Base-by-base conservation (phyloP, 2,797 vertebrate genomes). In the Ispidina picta region DNA sequence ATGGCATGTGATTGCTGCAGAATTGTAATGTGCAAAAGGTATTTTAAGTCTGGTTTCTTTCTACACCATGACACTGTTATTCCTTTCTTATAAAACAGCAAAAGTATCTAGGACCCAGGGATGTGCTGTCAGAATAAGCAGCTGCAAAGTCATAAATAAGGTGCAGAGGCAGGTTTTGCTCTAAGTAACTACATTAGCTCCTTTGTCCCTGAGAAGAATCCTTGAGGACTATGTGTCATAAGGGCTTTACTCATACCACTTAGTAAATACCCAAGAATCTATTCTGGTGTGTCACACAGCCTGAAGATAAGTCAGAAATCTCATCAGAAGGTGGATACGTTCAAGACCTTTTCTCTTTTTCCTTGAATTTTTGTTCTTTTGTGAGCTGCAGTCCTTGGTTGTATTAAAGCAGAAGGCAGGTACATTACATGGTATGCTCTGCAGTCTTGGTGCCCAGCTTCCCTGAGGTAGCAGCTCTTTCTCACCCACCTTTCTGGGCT, bases 361-460 rank as follows among this genome's bases (percentile, higher is more conserved):
- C 15, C 16, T 26, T 21, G 6, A 13, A 12, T 59, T 60, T 77
- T 44, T 37, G 11, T 73, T 86, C n/a, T 43, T 39, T 15, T 20
- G 14, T 44, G 58, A 75, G 39, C 41, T 71, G n/a, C n/a, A 77
- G 25, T 6, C 10, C 15, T 71, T 17, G 15, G 15, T 14, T 52
- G 6, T 37, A 18, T 44, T 65, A 37, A 51, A 43, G 59, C 33
- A 46, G 55, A 65, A 33, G 35, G 9, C 12, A 31, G 19, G 6
- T 55, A 3, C 6, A 4, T n/a, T 22, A 35, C 8, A 13, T 0
- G 1, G 4, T 20, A n/a, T 33, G 7, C 64, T 66, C 56, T 59
- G 23, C 19, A 25, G 48, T n/a, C 46, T 37, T 68, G 37, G 8
- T 52, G 12, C 19, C 19, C 26, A 14, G 33, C 22, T 62, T 26